Conservation (phyloP, 2,113 vertebrate species). For the Dolichotis patagonum region DNA sequence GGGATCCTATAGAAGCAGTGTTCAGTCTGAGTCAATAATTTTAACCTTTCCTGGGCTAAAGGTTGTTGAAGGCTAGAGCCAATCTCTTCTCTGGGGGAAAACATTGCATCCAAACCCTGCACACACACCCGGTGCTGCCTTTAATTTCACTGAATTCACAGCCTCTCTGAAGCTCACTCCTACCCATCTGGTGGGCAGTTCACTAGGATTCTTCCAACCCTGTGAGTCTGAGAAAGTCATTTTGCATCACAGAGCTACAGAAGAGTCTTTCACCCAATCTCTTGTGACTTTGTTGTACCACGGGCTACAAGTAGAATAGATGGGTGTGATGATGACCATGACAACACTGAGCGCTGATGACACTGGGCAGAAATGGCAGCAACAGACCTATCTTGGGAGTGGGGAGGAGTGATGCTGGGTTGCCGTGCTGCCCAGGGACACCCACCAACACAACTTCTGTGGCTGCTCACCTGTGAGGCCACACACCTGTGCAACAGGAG, state of each 20-base stretch:
- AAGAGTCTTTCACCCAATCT: not conserved
- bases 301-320: not conserved
- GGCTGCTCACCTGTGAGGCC: not conserved
- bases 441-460: not conserved
- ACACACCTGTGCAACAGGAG: not conserved
- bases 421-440: not conserved
- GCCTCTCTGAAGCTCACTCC: not conserved
- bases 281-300: not conserved
- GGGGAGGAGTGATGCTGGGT: not conserved
- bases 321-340: accelerated
- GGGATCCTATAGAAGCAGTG: not conserved
- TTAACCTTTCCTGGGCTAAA: not conserved
- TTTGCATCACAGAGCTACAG: not conserved
- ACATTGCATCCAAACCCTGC: not conserved
- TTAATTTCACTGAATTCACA: not conserved
- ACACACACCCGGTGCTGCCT: not conserved
- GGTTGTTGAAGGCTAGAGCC: not conserved
- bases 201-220: not conserved
- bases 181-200: too few relatives aligned
- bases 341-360: not conserved
- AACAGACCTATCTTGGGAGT: not conserved
- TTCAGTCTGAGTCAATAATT: not conserved
- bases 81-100: not conserved
- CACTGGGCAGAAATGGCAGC: not conserved
- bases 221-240: not conserved